phyloP scores from a whole-genome alignment of 1,140 invertebrate species.

The Nebria ingens region DNA sequence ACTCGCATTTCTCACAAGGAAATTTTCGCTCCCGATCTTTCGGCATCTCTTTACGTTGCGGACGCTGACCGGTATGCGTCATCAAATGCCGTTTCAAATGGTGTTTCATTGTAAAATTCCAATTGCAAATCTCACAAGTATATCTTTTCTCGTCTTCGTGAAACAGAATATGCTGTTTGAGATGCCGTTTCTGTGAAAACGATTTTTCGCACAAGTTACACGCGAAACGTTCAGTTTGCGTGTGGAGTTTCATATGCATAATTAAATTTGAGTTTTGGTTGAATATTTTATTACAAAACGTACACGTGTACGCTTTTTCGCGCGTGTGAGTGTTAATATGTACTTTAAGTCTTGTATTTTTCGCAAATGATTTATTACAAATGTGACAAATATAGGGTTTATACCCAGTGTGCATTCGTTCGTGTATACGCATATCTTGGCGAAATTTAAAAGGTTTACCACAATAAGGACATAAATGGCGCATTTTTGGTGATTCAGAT shows the following conservation, averaged over 20 bases:
- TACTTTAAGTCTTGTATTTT: background rate
- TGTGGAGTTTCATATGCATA: background rate
- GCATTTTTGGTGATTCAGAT: background rate
- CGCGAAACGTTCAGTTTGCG: background rate
- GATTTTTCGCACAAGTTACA: conserved; percentile 1
- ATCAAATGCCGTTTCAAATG: conserved; percentile 1
- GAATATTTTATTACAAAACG: background rate
- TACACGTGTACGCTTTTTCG: background rate
- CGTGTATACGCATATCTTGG: conserved; percentile 2
- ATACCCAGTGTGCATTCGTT: conserved; percentile 9
- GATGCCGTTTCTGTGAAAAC: background rate
- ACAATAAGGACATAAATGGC: background rate
- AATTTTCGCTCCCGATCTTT: background rate
- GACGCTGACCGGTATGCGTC: background rate
- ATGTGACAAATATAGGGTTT: conserved; percentile 12
- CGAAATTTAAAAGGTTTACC: conserved; percentile 1
- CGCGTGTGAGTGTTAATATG: background rate
- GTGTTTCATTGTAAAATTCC: conserved; percentile 3
- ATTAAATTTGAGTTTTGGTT: background rate
- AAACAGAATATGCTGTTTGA: conserved; percentile 1
- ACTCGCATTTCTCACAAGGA: background rate
- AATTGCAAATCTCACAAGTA: background rate
- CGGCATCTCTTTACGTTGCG: background rate
- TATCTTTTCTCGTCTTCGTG: background rate
- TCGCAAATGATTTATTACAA: conserved; percentile 1